Evolutionary conservation across 2,888 invertebrate genomes (phyloP), one percentile per base, ranked within the genome.

Genomic region (Ochropleura leucogaster): DNA sequence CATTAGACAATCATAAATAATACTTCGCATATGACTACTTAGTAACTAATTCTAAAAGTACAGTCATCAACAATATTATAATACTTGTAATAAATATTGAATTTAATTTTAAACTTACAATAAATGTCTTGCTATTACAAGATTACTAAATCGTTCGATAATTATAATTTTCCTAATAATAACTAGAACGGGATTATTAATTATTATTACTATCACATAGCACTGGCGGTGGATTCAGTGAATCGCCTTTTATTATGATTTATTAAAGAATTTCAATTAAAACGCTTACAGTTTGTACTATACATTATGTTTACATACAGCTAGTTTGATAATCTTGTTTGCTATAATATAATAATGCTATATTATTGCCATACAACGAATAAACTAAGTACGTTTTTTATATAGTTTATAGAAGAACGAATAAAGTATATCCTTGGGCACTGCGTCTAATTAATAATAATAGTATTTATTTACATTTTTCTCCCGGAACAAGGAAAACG

Each of bases 161-260:
- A 64, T 79, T 65, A 66, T 67, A 57, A 64, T 76, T 80, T 72
- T 63, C 10, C 80, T 85, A 75, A 75, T 82, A 82, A 84, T 80
- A 85, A 77, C 77, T 80, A 87, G 77, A 85, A 82, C 78, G 77
- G 74, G 65, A 74, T 74, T 69, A 74, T 77, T 77, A 72, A 62
- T 85, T 89, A 89, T 90, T 91, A 90, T 90, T 93, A 92, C 90
- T 95, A 95, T 95, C 95, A 95, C 94, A 94, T 92, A 91, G 88
- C 94, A 95, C 93, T 94, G 95, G 94, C 93, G 92, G 91, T 88
- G 88, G 88, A 92, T 91, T 90, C 88, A 88, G 85, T 68, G 87
- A 92, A 92, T 89, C 89, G 89, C 90, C 89, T 89, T 91, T 89
- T 86, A 86, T 84, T 80, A 85, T 82, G 84, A 87, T 79, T 83